Evolutionary conservation across 2,888 invertebrate genomes (phyloP).

Genomic region (Noctua janthina): DNA sequence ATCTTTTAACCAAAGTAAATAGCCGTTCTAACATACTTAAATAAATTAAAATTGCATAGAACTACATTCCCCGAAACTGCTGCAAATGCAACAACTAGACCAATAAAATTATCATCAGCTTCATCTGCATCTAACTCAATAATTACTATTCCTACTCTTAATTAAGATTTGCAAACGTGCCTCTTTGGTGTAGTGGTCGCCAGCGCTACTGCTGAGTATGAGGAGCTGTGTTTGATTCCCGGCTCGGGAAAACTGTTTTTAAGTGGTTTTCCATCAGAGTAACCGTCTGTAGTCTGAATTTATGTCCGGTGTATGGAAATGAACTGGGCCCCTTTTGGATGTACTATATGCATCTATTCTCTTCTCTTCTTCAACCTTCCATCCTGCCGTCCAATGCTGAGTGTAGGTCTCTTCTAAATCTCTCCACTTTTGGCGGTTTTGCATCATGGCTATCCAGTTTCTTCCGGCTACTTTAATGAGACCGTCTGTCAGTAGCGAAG

Average conservation of each 20-base stretch:
- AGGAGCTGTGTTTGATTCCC: background rate
- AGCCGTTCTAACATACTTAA: background rate
- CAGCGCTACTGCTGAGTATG: background rate
- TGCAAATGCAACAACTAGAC: background rate
- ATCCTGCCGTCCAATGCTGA: background rate
- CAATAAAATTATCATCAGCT: constrained; percentile 10
- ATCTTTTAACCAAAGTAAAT: background rate
- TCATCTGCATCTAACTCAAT: background rate
- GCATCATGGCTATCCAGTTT: background rate
- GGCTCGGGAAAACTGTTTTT: background rate
- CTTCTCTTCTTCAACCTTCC: background rate
- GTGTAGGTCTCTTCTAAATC: background rate
- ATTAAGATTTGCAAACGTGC: background rate
- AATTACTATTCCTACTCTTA: background rate
- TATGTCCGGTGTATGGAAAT: background rate
- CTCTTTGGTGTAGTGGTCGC: background rate
- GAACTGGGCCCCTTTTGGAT: background rate
- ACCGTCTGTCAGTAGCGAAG: background rate
- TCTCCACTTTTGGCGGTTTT: background rate
- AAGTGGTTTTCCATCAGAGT: background rate
- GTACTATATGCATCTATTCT: no score
- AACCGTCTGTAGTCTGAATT: background rate
- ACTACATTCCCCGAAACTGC: background rate
- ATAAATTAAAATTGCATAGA: background rate
- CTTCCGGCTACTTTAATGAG: background rate